Conservation (phyloP, 2,113 vertebrate species). For the Pangasianodon gigas region DNA sequence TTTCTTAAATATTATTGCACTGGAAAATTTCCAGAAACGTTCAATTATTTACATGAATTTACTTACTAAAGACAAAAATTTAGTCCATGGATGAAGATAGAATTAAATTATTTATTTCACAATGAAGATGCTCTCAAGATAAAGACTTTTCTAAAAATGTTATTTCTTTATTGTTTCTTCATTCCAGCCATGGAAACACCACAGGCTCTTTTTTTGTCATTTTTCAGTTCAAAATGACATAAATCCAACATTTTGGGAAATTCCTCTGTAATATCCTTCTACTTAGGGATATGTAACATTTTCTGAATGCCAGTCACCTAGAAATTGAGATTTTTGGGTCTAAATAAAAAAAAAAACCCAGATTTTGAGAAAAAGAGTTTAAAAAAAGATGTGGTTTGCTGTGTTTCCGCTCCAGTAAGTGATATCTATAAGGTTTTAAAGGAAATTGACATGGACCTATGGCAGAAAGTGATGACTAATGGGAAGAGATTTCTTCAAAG, state of each 20-base stretch:
- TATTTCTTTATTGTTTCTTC: neutral
- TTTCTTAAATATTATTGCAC: neutral
- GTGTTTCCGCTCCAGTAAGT: neutral
- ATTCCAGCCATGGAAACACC: neutral
- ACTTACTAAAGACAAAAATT: neutral
- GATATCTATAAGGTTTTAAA: neutral
- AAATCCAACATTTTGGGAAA: neutral
- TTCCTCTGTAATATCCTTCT: neutral
- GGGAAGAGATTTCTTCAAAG: neutral
- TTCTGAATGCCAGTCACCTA: neutral
- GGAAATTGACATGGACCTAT: neutral
- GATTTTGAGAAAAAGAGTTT: neutral
- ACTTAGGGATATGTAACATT: neutral
- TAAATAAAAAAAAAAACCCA: neutral
- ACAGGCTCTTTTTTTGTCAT: neutral
- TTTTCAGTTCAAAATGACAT: neutral
- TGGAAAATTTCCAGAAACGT: neutral
- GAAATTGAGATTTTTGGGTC: neutral
- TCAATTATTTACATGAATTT: neutral
- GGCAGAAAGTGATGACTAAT: neutral
- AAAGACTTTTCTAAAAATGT: neutral
- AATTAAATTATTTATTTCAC: neutral
- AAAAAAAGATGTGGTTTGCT: neutral
- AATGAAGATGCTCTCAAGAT: neutral
- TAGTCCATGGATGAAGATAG: neutral